phyloP scores from a whole-genome alignment of 92 coral and sea anemone species.

The Porites divaricata region DNA sequence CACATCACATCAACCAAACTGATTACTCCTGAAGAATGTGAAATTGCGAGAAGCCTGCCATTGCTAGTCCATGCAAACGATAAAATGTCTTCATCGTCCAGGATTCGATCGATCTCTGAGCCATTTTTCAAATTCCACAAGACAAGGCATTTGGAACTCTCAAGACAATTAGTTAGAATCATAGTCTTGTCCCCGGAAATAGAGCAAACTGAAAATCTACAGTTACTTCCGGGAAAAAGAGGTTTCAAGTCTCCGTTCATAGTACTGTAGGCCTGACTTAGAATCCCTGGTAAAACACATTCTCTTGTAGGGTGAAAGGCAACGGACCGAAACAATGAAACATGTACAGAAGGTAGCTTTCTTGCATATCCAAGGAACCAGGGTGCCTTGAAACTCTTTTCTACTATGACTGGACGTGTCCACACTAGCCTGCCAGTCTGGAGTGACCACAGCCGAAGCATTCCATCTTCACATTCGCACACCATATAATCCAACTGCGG shows the following conservation, averaged over 20 bases:
- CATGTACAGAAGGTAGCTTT: not conserved
- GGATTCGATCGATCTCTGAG: not conserved
- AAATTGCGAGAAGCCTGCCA: constrained; percentile 24
- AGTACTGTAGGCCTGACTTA: constrained; percentile 20
- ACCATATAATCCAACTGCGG: constrained; percentile 22
- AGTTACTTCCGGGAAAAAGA: constrained; percentile 12
- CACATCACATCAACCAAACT: constrained; percentile 1
- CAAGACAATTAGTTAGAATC: constrained; percentile 14
- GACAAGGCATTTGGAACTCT: not conserved
- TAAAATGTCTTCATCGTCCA: constrained; percentile 1
- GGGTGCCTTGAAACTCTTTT: not conserved
- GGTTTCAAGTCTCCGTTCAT: constrained; percentile 22
- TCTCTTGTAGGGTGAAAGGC: constrained; percentile 30
- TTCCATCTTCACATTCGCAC: constrained; percentile 19
- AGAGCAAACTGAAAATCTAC: constrained; percentile 26
- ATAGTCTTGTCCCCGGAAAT: constrained; percentile 25
- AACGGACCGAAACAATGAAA: not conserved
- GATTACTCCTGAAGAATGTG: not conserved
- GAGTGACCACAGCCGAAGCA: constrained; percentile 26
- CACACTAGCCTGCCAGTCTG: constrained; percentile 12
- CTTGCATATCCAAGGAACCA: not conserved
- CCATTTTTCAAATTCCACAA: constrained; percentile 40
- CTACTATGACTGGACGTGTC: constrained; percentile 4
- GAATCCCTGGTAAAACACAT: constrained; percentile 31
- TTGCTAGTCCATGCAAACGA: constrained; percentile 28